Evolutionary conservation across 2,888 invertebrate genomes (phyloP).

Genomic region (Phyto melanocephala): DNA sequence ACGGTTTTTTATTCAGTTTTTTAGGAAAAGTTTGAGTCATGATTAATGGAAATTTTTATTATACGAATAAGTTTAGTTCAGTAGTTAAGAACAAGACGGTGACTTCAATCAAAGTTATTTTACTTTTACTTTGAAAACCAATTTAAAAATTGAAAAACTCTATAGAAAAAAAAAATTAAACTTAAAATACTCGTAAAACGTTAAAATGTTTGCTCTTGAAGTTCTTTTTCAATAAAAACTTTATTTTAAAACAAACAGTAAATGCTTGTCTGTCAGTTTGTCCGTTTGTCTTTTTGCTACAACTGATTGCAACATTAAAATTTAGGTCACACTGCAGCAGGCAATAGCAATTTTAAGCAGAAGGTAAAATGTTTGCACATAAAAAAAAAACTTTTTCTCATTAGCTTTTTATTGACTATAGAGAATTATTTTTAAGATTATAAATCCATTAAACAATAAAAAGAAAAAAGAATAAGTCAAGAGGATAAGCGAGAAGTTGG

Average conservation of each 20-base stretch:
- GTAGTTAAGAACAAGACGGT: constrained; percentile 8
- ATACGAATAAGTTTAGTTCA: neutral
- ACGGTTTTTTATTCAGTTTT: neutral
- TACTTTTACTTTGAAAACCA: constrained; percentile 8
- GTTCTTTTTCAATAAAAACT: neutral
- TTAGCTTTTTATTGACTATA: constrained; percentile 49
- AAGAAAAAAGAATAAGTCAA: neutral
- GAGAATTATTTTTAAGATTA: constrained; percentile 25
- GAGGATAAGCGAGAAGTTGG: neutral
- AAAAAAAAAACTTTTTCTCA: constrained; percentile 43
- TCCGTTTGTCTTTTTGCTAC: no score
- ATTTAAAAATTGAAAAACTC: constrained; percentile 40
- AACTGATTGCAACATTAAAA: constrained; percentile 20
- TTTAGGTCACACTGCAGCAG: constrained; percentile 3
- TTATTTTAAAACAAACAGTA: neutral
- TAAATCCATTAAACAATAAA: constrained; percentile 13
- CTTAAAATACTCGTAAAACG: constrained; percentile 9
- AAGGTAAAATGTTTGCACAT: constrained; percentile 27
- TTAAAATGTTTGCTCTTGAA: constrained; percentile 37
- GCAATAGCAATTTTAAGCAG: neutral
- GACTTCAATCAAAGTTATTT: constrained; percentile 48
- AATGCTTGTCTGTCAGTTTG: constrained; percentile 17
- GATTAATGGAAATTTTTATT: constrained; percentile 36
- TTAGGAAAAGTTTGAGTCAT: constrained; percentile 35
- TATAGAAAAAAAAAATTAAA: neutral